These are phyloP conservation scores for Loriculus beryllinus DNA, from an alignment of 2,797 vertebrate genomes.

Conservation along the genomic window DNA sequence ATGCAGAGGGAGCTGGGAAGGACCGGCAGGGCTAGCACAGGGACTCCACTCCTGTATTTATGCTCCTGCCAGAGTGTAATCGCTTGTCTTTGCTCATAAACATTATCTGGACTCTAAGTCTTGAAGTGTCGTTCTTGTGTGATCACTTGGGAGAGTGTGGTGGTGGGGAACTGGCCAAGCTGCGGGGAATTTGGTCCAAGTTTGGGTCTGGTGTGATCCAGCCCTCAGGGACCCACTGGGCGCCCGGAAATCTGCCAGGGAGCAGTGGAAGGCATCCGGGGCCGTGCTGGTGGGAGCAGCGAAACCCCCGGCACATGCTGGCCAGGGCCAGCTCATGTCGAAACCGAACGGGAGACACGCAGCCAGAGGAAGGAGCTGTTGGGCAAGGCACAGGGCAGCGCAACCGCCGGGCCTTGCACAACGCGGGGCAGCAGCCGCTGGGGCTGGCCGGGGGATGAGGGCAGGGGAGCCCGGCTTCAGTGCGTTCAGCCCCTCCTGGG, in stretches of 20 bases:
- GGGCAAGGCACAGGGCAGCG: neutral
- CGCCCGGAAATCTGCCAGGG: neutral
- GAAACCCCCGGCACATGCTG: neutral
- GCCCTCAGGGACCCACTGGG: neutral
- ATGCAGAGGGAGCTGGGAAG: neutral
- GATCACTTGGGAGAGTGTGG: neutral
- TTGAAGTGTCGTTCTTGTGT: neutral
- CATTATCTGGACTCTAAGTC: constrained; percentile 26
- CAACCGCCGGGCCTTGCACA: neutral
- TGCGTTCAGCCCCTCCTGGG: neutral
- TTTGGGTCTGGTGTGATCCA: neutral
- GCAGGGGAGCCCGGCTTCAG: fast-evolving
- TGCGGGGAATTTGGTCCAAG: neutral
- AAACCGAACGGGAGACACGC: neutral
- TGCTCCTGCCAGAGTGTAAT: constrained; percentile 39
- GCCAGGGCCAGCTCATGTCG: neutral
- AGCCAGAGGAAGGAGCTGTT: constrained; percentile 42
- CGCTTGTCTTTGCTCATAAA: constrained; percentile 63
- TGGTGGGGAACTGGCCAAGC: neutral
- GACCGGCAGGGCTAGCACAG: neutral
- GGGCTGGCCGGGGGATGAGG: neutral
- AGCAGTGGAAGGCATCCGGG: neutral
- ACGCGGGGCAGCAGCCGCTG: neutral
- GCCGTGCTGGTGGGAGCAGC: neutral
- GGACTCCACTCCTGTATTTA: neutral